Evolutionary conservation across 2,113 vertebrate genomes (phyloP), one percentile per base, ranked within the genome.

Genomic region (Bubalus kerabau): DNA sequence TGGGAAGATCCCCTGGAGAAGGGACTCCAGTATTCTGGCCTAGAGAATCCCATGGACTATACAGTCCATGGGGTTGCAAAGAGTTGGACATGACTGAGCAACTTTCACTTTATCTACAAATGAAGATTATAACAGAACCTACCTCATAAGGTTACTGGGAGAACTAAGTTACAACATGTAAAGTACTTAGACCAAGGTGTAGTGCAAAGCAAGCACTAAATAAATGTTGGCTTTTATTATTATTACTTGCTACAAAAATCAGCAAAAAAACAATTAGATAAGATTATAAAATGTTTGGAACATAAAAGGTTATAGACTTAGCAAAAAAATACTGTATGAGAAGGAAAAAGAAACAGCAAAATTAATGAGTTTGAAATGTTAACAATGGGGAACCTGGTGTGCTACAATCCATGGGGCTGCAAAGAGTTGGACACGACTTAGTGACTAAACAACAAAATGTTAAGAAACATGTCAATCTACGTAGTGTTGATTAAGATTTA

Each of bases 251-350:
- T 86, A 88, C 7, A 92, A 17, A 86, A 62, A 78, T 43, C 7
- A 83, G 36, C 87, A 97, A 93, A 36, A 64, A 88, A 97, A 11
- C 46, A 97, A 50, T 74, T 52, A 83, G 30, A 2, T 86, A 94
- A 91, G 54, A 86, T 85, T 89, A 96, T 87, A 94, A 94, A 95
- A 60, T 86, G 93, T 83, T 64, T 98, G 64, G 24, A 59, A 95
- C 24, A 90, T 26, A 78, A 96, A 96, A 92, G 9, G 1, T 64
- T 85, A 83, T 74, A 96, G 26, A 89, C 40, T 86, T 32, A 94
- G 48, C 19, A 91, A 95, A 96, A 94, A 96, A 36, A 84, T 2
- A 87, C 9, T 52, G 15, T 28, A 64, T 87, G 21, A 84, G 48
- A 82, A 83, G 57, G 24, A 91, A 93, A 76, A 14, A 80, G 11